These are phyloP conservation scores for Felis chaus DNA, from an alignment of 2,113 vertebrate species.

Conservation along the genomic window DNA sequence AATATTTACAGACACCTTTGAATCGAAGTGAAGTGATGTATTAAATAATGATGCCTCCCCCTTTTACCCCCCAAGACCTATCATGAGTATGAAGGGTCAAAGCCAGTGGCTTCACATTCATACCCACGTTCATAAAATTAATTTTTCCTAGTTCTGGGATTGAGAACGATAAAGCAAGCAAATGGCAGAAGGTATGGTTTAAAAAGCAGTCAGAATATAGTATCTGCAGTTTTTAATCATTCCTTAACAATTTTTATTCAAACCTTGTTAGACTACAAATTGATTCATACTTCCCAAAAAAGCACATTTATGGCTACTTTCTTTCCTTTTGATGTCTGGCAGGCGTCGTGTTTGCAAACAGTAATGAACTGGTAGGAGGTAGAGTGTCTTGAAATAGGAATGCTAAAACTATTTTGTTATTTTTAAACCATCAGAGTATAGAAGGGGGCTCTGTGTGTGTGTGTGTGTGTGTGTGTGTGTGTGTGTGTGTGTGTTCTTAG, in stretches of 20 bases:
- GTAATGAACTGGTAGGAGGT: not conserved
- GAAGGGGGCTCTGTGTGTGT: not conserved
- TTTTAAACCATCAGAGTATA: not conserved
- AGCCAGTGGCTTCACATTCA: not conserved
- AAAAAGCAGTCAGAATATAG: not conserved
- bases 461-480: not conserved
- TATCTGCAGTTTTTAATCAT: conserved; percentile 24
- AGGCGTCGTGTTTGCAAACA: not conserved
- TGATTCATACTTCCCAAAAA: not conserved
- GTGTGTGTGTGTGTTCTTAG: not conserved
- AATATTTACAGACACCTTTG: not conserved
- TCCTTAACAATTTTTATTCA: conserved; percentile 31
- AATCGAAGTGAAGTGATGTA: not conserved
- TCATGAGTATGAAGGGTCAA: not conserved
- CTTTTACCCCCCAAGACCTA: not conserved
- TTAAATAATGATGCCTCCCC: not conserved
- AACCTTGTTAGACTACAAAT: not conserved
- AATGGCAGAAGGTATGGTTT: not conserved
- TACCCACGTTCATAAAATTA: not conserved
- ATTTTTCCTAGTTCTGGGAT: not conserved
- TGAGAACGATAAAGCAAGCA: not conserved
- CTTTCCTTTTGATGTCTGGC: not conserved
- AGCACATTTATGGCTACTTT: not conserved
- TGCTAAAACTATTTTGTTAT: not conserved
- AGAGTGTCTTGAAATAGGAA: not conserved